Percentiles rank a stretch among this genome's conserved stretches.
Evolutionary conservation across 2,888 invertebrate species (phyloP).

Genomic region (Silvanus unidentatus): DNA sequence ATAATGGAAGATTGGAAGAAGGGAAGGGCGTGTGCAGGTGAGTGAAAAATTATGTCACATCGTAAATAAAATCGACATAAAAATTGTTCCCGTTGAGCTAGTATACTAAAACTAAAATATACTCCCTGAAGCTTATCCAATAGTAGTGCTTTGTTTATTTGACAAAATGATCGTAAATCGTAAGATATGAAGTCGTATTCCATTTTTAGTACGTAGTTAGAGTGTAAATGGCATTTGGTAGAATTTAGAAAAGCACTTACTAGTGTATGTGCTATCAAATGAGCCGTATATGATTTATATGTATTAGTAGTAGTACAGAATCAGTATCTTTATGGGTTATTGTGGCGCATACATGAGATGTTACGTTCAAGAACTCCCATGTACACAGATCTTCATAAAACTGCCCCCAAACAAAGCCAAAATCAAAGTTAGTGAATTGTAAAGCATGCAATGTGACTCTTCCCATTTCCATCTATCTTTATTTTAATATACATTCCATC

Average conservation of each 20-base stretch:
- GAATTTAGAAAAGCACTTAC: slow-evolving; percentile 42
- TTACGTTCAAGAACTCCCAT: slow-evolving; percentile 43
- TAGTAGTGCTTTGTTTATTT: slow-evolving; percentile 16
- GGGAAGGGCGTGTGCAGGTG: too few species aligned
- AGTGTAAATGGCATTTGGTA: slow-evolving; percentile 34
- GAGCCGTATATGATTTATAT: slow-evolving; percentile 41
- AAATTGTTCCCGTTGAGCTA: too few species aligned
- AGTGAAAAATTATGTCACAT: too few species aligned
- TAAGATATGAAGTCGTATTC: slow-evolving; percentile 24
- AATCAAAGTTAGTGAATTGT: too few species aligned
- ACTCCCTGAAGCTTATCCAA: neutral
- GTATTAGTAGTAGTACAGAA: slow-evolving; percentile 26
- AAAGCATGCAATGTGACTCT: too few species aligned
- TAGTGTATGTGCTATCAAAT: slow-evolving; percentile 34
- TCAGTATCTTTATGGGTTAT: slow-evolving; percentile 42
- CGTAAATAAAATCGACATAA: too few species aligned
- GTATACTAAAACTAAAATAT: neutral
- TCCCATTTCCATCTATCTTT: too few species aligned
- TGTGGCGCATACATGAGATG: slow-evolving; percentile 24
- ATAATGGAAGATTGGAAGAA: too few species aligned
- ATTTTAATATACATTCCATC: slow-evolving; percentile 17
- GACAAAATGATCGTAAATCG: slow-evolving; percentile 18
- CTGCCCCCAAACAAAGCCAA: slow-evolving; percentile 25
- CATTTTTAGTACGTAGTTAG: slow-evolving; percentile 27
- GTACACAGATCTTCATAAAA: slow-evolving; percentile 41